These are phyloP conservation scores for Pachliopta kotzebuea DNA, from an alignment of 2,888 invertebrate species.

Conservation along the genomic window DNA sequence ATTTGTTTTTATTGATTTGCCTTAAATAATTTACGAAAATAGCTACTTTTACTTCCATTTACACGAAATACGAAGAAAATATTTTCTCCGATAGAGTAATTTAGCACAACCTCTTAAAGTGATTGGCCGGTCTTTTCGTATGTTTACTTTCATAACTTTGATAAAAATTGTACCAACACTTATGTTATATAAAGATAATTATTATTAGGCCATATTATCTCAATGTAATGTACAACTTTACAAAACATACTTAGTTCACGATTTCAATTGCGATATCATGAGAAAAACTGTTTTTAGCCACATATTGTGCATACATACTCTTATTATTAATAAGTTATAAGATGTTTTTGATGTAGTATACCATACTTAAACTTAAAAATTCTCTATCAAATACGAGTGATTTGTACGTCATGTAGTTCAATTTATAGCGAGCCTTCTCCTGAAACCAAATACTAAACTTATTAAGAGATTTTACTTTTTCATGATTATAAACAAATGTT, in stretches of 20 bases:
- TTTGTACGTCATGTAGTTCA: no score
- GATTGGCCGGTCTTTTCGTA: slow-evolving; percentile 37
- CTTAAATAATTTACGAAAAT: slow-evolving; percentile 63
- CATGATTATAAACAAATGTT: no score
- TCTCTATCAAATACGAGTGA: background rate
- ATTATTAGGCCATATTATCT: background rate
- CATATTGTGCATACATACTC: no score
- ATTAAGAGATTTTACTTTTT: no score
- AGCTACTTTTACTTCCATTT: slow-evolving; percentile 64
- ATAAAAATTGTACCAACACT: slow-evolving; percentile 31
- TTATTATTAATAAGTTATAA: no score
- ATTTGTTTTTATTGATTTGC: slow-evolving; percentile 61
- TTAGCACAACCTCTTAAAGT: slow-evolving; percentile 42
- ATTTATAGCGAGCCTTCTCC: no score
- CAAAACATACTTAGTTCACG: background rate
- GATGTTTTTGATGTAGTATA: background rate
- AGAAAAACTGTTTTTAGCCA: background rate
- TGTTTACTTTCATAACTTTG: slow-evolving; percentile 38
- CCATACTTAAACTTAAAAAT: background rate
- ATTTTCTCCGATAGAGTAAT: slow-evolving; percentile 36
- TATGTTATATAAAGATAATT: slow-evolving; percentile 13
- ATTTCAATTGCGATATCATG: background rate
- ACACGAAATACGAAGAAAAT: slow-evolving; percentile 46
- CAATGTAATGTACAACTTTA: background rate
- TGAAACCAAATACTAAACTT: no score